Evolutionary conservation across 2,113 vertebrate genomes (phyloP).

Genomic region (Zosterops pallidus): DNA sequence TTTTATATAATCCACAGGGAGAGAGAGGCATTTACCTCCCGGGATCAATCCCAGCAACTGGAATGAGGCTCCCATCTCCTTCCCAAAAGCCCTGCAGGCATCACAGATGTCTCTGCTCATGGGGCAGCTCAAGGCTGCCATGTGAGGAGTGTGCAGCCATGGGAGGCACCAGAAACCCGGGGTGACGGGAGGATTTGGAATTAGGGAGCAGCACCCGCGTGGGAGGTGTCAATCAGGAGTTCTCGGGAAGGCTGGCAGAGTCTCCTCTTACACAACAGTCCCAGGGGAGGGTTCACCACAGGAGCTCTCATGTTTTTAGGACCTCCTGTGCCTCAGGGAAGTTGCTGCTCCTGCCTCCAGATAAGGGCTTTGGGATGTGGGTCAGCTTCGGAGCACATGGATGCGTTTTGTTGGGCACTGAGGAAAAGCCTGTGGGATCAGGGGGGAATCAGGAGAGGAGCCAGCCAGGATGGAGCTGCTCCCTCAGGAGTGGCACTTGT

Average conservation of each 20-base stretch:
- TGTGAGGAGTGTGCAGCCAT: background rate
- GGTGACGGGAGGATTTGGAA: background rate
- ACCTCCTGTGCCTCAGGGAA: background rate
- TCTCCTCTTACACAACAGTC: background rate
- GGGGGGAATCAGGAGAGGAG: background rate
- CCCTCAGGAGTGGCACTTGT: background rate
- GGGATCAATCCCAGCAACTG: background rate
- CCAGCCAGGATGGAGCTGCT: background rate
- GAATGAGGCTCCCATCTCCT: background rate
- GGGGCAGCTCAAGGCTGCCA: rapidly evolving
- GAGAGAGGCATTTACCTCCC: background rate
- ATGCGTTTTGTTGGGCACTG: background rate
- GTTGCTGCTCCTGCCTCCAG: background rate
- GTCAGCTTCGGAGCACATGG: background rate
- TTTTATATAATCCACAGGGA: background rate
- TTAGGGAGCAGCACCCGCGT: background rate
- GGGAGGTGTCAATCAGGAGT: background rate
- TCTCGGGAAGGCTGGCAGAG: background rate
- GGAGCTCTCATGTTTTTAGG: background rate
- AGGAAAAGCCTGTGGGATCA: background rate
- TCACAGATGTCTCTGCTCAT: background rate
- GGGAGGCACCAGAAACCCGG: background rate
- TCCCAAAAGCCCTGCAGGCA: background rate
- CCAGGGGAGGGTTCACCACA: background rate
- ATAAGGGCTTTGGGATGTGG: background rate